phyloP scores from a whole-genome alignment of 1,140 invertebrate genomes.

The Chrysopa pallens region DNA sequence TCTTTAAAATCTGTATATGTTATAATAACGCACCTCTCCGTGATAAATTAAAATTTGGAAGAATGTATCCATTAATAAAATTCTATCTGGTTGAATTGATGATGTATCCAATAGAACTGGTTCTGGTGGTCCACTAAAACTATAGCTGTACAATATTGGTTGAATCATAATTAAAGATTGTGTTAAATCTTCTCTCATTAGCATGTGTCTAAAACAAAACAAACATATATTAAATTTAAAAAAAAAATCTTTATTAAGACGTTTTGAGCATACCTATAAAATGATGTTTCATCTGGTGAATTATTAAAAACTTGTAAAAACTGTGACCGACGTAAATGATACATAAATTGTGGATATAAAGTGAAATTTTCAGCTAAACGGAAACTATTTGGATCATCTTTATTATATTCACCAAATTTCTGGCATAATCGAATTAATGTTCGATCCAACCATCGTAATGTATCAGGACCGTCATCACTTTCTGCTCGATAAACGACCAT shows the following conservation, averaged over 20 bases:
- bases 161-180: conserved; percentile 99
- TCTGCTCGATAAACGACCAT: conserved; percentile 93
- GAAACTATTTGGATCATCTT: conserved; percentile 95
- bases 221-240: conserved; percentile 5
- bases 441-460: conserved; percentile 93
- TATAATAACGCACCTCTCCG: conserved; percentile 89
- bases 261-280: conserved; percentile 60
- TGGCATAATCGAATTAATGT: conserved; percentile 97
- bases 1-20: too few relatives aligned
- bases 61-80: conserved; percentile 98
- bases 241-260: neutral
- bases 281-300: conserved; percentile 98
- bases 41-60: conserved; percentile 99
- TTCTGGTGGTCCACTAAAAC: conserved; percentile 93
- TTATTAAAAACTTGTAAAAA: conserved; percentile 99
- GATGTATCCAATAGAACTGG: conserved; percentile 94
- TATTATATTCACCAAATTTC: conserved; percentile 96
- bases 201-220: conserved; percentile 61
- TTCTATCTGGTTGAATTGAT: conserved; percentile 92
- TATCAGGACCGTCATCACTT: conserved; percentile 90
- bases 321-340: conserved; percentile 92
- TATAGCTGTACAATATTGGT: conserved; percentile 96
- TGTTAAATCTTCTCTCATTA: conserved; percentile 92
- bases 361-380: conserved; percentile 91
- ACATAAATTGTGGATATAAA: conserved; percentile 99